phyloP scores from a whole-genome alignment of 2,113 vertebrate genomes.

The Lepisosteus osseus region DNA sequence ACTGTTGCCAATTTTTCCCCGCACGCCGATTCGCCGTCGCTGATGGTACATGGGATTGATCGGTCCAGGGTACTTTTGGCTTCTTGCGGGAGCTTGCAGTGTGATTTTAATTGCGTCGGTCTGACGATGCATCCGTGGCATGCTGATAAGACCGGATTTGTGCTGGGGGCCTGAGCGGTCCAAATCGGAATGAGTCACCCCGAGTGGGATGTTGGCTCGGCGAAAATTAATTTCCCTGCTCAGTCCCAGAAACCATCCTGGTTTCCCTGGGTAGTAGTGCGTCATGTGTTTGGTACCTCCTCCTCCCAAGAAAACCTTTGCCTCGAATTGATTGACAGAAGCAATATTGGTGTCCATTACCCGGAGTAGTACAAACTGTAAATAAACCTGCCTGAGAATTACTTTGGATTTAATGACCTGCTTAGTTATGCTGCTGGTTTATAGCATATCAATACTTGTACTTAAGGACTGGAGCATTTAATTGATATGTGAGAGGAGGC shows the following conservation, averaged over 20 bases:
- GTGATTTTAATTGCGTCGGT: too few species aligned
- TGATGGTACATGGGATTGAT: too few species aligned
- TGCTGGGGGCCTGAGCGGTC: too few species aligned
- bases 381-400: slow-evolving; percentile 26
- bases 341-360: slow-evolving; percentile 19
- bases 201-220: not conserved
- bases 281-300: not conserved
- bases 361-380: slow-evolving; percentile 17
- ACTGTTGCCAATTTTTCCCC: too few species aligned
- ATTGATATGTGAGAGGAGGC: slow-evolving; percentile 29
- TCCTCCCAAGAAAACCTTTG: slow-evolving; percentile 7
- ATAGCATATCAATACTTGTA: slow-evolving; percentile 32
- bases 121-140: too few species aligned
- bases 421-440: slow-evolving; percentile 31
- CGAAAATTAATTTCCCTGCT: slow-evolving; percentile 9
- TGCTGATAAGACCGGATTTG: too few species aligned
- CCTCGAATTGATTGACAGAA: slow-evolving; percentile 28
- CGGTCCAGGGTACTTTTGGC: too few species aligned
- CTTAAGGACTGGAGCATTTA: slow-evolving; percentile 35
- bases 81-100: too few species aligned
- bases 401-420: slow-evolving; percentile 27
- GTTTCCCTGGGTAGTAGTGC: not conserved
- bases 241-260: not conserved
- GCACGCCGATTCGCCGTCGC: too few species aligned
- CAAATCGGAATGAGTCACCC: too few species aligned